These are phyloP conservation scores for Erinaceus europaeus DNA, from an alignment of 2,113 vertebrate species.

Conservation along the genomic window DNA sequence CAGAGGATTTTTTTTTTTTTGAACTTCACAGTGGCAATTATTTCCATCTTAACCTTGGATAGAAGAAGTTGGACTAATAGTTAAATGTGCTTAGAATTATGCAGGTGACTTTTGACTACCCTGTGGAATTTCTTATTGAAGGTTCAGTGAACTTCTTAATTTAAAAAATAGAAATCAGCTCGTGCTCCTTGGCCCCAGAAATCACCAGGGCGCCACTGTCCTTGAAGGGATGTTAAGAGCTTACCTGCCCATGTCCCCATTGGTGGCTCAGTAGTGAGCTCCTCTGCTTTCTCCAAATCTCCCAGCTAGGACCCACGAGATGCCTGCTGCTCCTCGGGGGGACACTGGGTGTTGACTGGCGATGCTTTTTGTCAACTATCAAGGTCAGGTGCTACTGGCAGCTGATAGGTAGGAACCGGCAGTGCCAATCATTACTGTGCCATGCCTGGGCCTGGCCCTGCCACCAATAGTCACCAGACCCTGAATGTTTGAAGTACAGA, in stretches of 20 bases:
- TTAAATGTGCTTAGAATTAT: constrained; percentile 50
- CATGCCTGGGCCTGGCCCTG: too few species aligned
- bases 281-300: neutral
- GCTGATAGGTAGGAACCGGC: neutral
- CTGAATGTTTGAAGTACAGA: neutral
- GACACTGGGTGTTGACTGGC: neutral
- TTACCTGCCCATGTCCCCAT: neutral
- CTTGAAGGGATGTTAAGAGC: neutral
- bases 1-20: neutral
- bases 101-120: constrained; percentile 1
- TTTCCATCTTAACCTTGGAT: constrained; percentile 61
- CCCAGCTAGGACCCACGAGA: neutral
- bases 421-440: neutral
- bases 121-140: constrained; percentile 49
- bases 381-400: neutral
- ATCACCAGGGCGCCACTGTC: constrained; percentile 34
- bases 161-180: constrained; percentile 46
- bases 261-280: neutral
- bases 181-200: constrained; percentile 15
- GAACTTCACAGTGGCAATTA: constrained; percentile 34
- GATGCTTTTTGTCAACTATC: neutral
- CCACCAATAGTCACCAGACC: neutral
- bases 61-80: constrained; percentile 19
- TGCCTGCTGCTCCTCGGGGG: neutral
- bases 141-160: constrained; percentile 62